These are phyloP conservation scores for Hipparchia semele DNA, from an alignment of 2,888 invertebrate species.

Conservation along the genomic window DNA sequence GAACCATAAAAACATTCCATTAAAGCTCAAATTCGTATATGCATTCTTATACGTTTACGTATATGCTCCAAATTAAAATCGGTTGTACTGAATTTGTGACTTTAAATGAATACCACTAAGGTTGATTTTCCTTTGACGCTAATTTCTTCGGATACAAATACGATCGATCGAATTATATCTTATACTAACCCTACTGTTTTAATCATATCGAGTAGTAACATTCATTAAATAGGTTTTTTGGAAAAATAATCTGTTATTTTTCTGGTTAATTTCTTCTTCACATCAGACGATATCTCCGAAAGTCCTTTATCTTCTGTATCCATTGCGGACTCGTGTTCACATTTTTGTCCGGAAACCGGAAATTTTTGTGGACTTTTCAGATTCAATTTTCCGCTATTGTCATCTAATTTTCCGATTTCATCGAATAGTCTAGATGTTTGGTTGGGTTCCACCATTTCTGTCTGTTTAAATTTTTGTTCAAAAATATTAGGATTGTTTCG, in stretches of 20 bases:
- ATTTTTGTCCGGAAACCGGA: conserved; percentile 42
- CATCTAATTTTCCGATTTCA: conserved; percentile 59
- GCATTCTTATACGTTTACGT: too few relatives aligned
- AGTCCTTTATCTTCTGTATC: conserved; percentile 44
- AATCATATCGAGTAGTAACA: background rate
- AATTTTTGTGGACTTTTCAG: conserved; percentile 49
- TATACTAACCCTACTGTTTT: too few relatives aligned
- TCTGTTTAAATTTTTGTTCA: conserved; percentile 30
- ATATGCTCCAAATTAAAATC: too few relatives aligned
- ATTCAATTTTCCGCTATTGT: conserved; percentile 55
- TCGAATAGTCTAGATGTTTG: conserved; percentile 49
- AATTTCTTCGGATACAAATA: too few relatives aligned
- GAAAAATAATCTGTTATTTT: conserved; percentile 76
- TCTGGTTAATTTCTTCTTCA: conserved; percentile 61
- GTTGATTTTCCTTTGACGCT: too few relatives aligned
- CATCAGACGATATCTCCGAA: conserved; percentile 52
- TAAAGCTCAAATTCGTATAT: too few relatives aligned
- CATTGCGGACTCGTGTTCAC: conserved; percentile 31
- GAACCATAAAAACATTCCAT: too few relatives aligned
- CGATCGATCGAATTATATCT: too few relatives aligned
- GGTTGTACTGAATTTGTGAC: too few relatives aligned
- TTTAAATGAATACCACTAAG: too few relatives aligned
- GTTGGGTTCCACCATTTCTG: conserved; percentile 10
- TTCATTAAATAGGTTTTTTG: conserved; percentile 51
- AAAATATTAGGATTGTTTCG: conserved; percentile 33